These are phyloP conservation scores for Xenentodon cancila DNA, from an alignment of 2,797 vertebrate species.

Conservation along the genomic window DNA sequence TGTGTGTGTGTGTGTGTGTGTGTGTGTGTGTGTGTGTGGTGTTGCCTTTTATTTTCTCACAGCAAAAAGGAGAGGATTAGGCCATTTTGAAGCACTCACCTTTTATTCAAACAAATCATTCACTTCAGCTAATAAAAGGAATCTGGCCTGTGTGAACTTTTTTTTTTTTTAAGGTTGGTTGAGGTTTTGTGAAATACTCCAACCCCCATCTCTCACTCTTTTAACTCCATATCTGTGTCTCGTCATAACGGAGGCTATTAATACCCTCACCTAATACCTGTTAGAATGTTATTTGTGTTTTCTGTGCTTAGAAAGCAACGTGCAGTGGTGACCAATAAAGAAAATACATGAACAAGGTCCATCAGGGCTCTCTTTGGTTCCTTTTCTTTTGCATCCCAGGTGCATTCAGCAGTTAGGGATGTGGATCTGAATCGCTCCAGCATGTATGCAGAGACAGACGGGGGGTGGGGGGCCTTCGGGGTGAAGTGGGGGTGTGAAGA, in stretches of 20 bases:
- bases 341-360: not conserved
- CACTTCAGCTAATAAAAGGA: conserved; percentile 68
- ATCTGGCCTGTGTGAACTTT: conserved; percentile 74
- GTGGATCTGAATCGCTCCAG: conserved; percentile 11
- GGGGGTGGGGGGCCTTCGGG: conserved; percentile 38
- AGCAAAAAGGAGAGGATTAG: conserved; percentile 70
- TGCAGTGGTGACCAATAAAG: not conserved
- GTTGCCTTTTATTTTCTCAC: conserved; percentile 66
- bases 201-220: conserved; percentile 6
- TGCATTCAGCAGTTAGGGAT: conserved; percentile 9
- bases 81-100: conserved; percentile 63
- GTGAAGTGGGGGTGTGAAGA: conserved; percentile 64
- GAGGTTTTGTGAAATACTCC: conserved; percentile 41
- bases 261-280: too few relatives aligned
- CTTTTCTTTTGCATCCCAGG: conserved; percentile 23
- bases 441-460: conserved; percentile 38
- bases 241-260: too few relatives aligned
- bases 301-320: not conserved
- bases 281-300: too few relatives aligned
- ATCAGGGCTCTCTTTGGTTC: not conserved
- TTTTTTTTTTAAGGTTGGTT: conserved; percentile 39
- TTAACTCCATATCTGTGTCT: too few relatives aligned
- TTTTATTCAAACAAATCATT: conserved; percentile 79
- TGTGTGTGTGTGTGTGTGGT: conserved; percentile 9
- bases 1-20: conserved; percentile 28